Evolutionary conservation across 92 coral and sea anemone species (phyloP).

Genomic region (Blastomussa wellsi): DNA sequence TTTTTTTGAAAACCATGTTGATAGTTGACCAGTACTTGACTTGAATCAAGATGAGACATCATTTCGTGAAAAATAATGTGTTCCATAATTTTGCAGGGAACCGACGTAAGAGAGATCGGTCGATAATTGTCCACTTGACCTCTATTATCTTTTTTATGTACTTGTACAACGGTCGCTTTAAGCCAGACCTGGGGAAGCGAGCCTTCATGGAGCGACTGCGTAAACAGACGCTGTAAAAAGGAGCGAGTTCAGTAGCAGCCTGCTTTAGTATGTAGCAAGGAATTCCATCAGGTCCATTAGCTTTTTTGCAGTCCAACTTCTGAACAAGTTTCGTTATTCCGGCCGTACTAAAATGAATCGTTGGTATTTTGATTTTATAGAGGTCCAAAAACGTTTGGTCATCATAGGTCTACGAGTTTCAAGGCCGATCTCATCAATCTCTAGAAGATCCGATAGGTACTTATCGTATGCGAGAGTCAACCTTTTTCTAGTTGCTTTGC

Average conservation of each 20-base stretch:
- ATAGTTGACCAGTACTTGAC: conserved; percentile 29
- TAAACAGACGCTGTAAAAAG: conserved; percentile 44
- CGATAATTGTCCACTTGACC: conserved; percentile 31
- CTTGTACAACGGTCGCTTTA: conserved; percentile 37
- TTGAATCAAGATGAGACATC: conserved; percentile 38
- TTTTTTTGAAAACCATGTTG: conserved; percentile 52
- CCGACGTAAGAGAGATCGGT: conserved; percentile 54
- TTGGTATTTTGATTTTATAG: conserved; percentile 47
- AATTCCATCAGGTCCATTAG: conserved; percentile 52
- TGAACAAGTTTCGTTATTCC: conserved; percentile 39
- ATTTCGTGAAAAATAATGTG: conserved; percentile 42
- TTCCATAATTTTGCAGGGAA: conserved; percentile 56
- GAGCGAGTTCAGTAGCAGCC: conserved; percentile 52
- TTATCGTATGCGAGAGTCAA: conserved; percentile 45
- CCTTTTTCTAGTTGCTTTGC: conserved; percentile 45
- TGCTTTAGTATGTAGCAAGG: conserved; percentile 48
- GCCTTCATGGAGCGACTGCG: conserved; percentile 39
- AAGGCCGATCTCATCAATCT: conserved; percentile 13
- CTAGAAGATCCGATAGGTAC: conserved; percentile 41
- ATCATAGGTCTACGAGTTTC: conserved; percentile 33
- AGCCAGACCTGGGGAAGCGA: conserved; percentile 46
- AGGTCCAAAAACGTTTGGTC: conserved; percentile 58
- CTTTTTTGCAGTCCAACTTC: conserved; percentile 49
- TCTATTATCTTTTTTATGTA: conserved; percentile 52
- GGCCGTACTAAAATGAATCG: conserved; percentile 13